These are phyloP conservation scores for Oreotragus oreotragus DNA, from an alignment of 2,113 vertebrate species.

Conservation along the genomic window DNA sequence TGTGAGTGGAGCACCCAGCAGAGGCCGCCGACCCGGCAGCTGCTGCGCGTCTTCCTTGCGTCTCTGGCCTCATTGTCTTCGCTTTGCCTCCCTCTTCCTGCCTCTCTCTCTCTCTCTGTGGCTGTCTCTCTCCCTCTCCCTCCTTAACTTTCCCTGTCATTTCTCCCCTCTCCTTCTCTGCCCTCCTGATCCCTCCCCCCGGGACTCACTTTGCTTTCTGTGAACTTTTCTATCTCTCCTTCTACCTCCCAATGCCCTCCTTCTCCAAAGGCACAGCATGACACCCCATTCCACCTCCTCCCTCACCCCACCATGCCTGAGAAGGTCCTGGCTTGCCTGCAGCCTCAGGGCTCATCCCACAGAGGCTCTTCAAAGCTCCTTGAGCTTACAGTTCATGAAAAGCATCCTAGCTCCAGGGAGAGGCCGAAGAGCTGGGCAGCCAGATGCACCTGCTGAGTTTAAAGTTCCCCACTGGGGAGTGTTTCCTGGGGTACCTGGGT, in stretches of 20 bases:
- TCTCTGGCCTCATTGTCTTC: background rate
- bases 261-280: background rate
- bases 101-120: background rate
- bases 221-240: background rate
- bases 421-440: background rate
- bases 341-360: background rate
- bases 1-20: background rate
- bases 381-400: background rate
- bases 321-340: background rate
- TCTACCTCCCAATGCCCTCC: background rate
- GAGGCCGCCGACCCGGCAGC: fast-evolving
- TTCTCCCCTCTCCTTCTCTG: background rate
- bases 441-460: conserved; percentile 15
- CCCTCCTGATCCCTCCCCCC: no score
- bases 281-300: fast-evolving
- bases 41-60: background rate
- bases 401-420: background rate
- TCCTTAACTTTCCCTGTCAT: background rate
- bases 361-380: background rate
- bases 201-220: background rate
- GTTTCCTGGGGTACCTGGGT: background rate
- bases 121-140: background rate
- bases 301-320: background rate
- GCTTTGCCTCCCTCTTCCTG: background rate
- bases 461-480: background rate